Conservation (phyloP, 37 sponge, comb jelly and placozoan species). For the Halisarca cf. caerulea region DNA sequence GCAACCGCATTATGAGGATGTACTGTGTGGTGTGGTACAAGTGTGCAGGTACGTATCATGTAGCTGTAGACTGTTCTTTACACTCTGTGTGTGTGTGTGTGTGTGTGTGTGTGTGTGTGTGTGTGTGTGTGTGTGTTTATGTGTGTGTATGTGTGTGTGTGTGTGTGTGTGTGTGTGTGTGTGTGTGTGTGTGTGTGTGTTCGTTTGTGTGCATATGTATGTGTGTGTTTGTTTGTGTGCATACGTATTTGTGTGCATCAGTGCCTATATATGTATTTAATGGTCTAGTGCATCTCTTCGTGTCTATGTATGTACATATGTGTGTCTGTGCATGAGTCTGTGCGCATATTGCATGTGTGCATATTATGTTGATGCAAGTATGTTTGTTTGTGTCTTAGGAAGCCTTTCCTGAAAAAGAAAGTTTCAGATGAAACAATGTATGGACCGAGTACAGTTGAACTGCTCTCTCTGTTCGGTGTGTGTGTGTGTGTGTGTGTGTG, state of each 20-base stretch:
- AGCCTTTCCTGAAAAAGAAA: constrained; percentile 88
- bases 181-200: too few relatives aligned
- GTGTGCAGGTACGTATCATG: constrained; percentile 54
- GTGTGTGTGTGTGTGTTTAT: background rate
- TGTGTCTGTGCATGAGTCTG: background rate
- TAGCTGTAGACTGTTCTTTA: too few relatives aligned
- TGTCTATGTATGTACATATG: background rate
- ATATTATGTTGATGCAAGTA: background rate
- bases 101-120: background rate
- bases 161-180: too few relatives aligned
- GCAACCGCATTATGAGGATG: constrained; percentile 48
- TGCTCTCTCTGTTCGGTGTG: constrained; percentile 42
- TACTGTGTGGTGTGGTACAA: constrained; percentile 51
- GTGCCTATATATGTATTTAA: background rate
- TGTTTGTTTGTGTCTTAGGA: constrained; percentile 18
- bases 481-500: background rate
- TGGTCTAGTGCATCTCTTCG: too few relatives aligned
- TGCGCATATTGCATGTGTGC: background rate
- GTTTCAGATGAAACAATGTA: constrained; percentile 89
- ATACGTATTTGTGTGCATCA: background rate
- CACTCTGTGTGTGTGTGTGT: background rate
- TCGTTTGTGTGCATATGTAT: too few relatives aligned
- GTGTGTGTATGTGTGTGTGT: background rate
- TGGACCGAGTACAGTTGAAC: constrained; percentile 60
- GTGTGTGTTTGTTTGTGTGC: background rate